These are phyloP conservation scores for Trissolcus brochymenae DNA, from an alignment of 2,888 invertebrate genomes.

Conservation along the genomic window DNA sequence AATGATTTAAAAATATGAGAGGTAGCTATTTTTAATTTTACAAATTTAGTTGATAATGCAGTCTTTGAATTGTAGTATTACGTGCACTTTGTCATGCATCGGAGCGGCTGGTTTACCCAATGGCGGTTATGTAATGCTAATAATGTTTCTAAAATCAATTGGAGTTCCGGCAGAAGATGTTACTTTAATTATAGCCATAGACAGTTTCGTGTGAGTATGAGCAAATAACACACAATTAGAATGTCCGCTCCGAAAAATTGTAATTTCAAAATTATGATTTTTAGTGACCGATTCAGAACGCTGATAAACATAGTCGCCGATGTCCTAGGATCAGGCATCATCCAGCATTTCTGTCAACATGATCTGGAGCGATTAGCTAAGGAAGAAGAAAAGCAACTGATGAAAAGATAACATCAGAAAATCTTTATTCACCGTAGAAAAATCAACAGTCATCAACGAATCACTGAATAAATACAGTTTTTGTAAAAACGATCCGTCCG, in stretches of 20 bases:
- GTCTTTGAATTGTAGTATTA: constrained; percentile 79
- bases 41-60: no score
- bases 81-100: constrained; percentile 97
- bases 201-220: constrained; percentile 90
- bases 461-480: constrained; percentile 33
- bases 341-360: constrained; percentile 60
- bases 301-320: constrained; percentile 71
- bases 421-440: constrained; percentile 15
- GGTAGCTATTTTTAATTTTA: no score
- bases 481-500: constrained; percentile 23
- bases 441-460: constrained; percentile 26
- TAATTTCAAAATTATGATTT: not conserved
- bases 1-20: no score
- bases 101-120: constrained; percentile 98
- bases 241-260: no score
- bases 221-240: not conserved
- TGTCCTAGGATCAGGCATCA: constrained; percentile 69
- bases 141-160: constrained; percentile 94
- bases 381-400: constrained; percentile 23
- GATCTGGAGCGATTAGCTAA: constrained; percentile 34
- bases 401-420: constrained; percentile 20
- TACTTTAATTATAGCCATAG: constrained; percentile 92
- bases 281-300: constrained; percentile 73
- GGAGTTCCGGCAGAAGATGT: constrained; percentile 94
- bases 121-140: constrained; percentile 96